Conservation (phyloP, 2,888 invertebrate species). For the Pammene aurita region DNA sequence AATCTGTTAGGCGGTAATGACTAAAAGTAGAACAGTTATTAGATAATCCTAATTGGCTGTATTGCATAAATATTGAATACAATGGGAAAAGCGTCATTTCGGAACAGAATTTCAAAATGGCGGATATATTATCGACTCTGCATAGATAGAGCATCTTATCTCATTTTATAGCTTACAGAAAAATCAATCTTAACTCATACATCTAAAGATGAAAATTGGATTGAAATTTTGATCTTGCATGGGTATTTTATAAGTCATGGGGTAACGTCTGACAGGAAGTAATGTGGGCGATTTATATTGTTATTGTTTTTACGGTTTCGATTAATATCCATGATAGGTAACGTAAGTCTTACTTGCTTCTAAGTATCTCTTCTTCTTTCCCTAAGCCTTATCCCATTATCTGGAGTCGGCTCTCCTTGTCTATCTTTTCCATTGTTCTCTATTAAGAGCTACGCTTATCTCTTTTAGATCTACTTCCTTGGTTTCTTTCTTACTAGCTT, state of each 20-base stretch:
- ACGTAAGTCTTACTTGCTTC: background rate
- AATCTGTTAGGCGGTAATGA: conserved; percentile 10
- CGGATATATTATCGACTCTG: conserved; percentile 5
- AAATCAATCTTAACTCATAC: background rate
- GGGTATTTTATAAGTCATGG: background rate
- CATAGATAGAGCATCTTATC: conserved; percentile 1
- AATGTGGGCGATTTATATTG: conserved; percentile 33
- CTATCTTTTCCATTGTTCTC: too few species aligned
- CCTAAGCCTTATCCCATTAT: too few species aligned
- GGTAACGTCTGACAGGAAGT: conserved; percentile 31
- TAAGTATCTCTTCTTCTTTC: too few species aligned
- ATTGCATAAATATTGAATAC: conserved; percentile 37
- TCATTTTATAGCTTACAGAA: background rate
- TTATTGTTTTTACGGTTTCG: conserved; percentile 33
- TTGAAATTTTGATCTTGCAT: background rate
- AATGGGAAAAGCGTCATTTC: conserved; percentile 33
- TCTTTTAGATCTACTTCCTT: too few species aligned
- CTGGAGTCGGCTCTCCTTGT: too few species aligned
- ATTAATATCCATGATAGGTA: conserved; percentile 16
- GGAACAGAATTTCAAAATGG: conserved; percentile 20
- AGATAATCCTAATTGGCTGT: conserved; percentile 17
- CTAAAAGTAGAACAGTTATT: conserved; percentile 30
- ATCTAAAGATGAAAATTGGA: conserved; percentile 1
- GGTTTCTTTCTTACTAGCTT: too few species aligned
- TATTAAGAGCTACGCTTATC: too few species aligned